Evolutionary conservation across 2,113 vertebrate species (phyloP), one percentile per base, ranked within the genome.

Genomic region (Tragelaphus buxtoni): DNA sequence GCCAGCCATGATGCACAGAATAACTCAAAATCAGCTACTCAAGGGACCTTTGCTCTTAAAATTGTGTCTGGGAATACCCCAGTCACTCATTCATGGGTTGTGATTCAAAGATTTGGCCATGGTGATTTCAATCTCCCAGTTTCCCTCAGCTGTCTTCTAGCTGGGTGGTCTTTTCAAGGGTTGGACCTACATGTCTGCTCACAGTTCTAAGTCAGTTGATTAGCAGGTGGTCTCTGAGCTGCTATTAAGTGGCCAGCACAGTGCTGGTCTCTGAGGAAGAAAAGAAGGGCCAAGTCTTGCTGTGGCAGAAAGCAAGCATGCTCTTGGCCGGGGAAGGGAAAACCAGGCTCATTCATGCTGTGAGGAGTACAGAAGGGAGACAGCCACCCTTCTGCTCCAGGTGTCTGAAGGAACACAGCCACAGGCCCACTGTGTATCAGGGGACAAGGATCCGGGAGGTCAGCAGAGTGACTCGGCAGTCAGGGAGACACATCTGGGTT

Each of bases 291-390:
- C 56, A 30, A 47, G 32, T 45, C 30, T 17, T 26, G n/a, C 35
- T 5, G 22, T 0, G 16, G 12, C 51, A 88, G 82, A 51, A 49
- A 9, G 4, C 0, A 30, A 49, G 72, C 11, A 2, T 0, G 8
- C n/a, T 39, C 24, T 60, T n/a, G 39, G 32, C 24, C 0, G 2
- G 24, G 51, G 60, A 58, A 20, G 11, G 86, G 17, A 88, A 53
- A 72, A 12, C 22, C 8, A 7, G 77, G 14, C 51, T 30, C 49
- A 28, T 12, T 60, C 8, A 35, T 4, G 22, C 24, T 2, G 5
- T 8, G 32, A 56, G 49, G 11, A 14, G 5, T 13, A 45, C 42
- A 3, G 16, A 30, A 49, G 30, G 79, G 26, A 30, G 13, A 69
- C 1, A 77, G 24, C 20, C 9, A 7, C 1, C 4, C 2, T 11